Conservation (phyloP, 1,140 invertebrate genomes). For the Cepaea nemoralis region DNA sequence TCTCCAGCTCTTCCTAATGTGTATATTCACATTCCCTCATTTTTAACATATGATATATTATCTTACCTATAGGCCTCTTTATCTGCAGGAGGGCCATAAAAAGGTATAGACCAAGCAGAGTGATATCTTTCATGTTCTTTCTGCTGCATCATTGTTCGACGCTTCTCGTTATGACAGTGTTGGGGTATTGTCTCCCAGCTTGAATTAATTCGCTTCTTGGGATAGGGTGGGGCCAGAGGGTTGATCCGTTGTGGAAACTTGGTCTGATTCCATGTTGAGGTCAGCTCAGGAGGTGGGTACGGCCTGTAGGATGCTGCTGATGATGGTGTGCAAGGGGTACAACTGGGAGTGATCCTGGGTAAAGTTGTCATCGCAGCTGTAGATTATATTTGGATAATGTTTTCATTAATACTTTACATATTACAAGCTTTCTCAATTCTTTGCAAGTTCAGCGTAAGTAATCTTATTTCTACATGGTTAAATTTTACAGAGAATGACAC, state of each 20-base stretch:
- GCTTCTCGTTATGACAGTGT: constrained; percentile 68
- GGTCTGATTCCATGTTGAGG: constrained; percentile 57
- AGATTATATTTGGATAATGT: too few species aligned
- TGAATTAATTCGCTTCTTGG: constrained; percentile 59
- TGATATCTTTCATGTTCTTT: constrained; percentile 68
- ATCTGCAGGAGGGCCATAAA: constrained; percentile 69
- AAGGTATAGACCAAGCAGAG: constrained; percentile 68
- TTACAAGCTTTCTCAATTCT: too few species aligned
- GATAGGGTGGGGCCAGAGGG: constrained; percentile 63
- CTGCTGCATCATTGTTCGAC: constrained; percentile 66
- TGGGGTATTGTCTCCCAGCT: constrained; percentile 67
- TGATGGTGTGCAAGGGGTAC: constrained; percentile 55
- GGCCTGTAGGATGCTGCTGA: constrained; percentile 54
- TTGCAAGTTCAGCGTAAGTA: too few species aligned
- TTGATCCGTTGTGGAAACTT: constrained; percentile 63
- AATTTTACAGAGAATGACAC: too few species aligned
- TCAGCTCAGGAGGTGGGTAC: constrained; percentile 63
- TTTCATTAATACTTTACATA: too few species aligned
- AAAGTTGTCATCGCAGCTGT: constrained; percentile 46
- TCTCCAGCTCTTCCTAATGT: too few species aligned
- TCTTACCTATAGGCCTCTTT: constrained; percentile 68
- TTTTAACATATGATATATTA: neutral
- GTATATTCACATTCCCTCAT: too few species aligned
- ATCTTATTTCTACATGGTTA: too few species aligned
- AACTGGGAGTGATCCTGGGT: constrained; percentile 51